A percentile compares a stretch with the other conserved stretches of the same genome.
Conservation (phyloP, 2,888 invertebrate species). For the Agonopterix arenella region DNA sequence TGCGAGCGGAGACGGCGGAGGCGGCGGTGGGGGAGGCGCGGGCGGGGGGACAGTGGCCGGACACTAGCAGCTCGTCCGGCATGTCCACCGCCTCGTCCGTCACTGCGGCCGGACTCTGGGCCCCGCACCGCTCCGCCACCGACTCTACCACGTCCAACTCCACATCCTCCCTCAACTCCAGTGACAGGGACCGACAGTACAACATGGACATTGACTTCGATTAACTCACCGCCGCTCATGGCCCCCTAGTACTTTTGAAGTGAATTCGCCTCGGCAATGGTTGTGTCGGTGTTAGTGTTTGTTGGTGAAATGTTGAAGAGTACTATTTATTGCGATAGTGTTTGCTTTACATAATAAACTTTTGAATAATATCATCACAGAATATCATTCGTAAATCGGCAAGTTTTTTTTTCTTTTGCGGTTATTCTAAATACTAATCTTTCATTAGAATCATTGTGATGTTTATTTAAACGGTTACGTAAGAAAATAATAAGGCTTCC, state of each 20-base stretch:
- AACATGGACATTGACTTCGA: slow-evolving; percentile 72
- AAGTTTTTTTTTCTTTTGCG: slow-evolving; percentile 15
- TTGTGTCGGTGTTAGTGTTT: slow-evolving; percentile 16
- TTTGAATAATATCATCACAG: background rate
- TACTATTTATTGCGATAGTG: slow-evolving; percentile 16
- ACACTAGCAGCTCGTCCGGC: slow-evolving; percentile 17
- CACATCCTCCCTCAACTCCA: slow-evolving; percentile 29
- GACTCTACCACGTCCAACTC: slow-evolving; percentile 23
- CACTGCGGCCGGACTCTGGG: slow-evolving; percentile 31
- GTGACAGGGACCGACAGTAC: slow-evolving; percentile 43
- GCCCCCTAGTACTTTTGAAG: slow-evolving; percentile 1
- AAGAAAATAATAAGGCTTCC: no score
- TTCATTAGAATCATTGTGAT: no score
- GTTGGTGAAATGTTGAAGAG: background rate
- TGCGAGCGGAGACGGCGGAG: slow-evolving; percentile 7
- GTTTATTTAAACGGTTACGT: no score
- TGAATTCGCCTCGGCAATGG: slow-evolving; percentile 11
- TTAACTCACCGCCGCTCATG: slow-evolving; percentile 15
- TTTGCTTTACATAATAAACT: slow-evolving; percentile 19
- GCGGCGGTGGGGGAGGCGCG: slow-evolving; percentile 10
- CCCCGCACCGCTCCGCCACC: slow-evolving; percentile 28
- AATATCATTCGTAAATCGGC: background rate
- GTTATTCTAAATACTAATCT: background rate
- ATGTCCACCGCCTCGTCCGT: slow-evolving; percentile 23
- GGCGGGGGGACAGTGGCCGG: slow-evolving; percentile 5